Base-by-base conservation (phyloP, 2,797 vertebrate species). In the Cyclura pinguis region DNA sequence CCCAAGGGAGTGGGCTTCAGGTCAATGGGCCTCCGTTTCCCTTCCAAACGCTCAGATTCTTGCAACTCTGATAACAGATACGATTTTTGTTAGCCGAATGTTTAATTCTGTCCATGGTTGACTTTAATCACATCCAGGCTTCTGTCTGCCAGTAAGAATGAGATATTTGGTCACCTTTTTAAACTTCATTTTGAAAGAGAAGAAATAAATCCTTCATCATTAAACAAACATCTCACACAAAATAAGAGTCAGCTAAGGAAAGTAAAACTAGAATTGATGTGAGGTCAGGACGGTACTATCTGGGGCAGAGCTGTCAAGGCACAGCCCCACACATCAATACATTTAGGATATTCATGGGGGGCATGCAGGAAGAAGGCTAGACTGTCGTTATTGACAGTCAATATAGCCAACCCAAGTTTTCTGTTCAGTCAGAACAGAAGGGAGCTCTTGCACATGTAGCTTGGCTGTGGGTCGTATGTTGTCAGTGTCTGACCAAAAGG, bases 31-130 rank as follows among this genome's bases (percentile, higher is more conserved):
- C 95, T 95, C 94, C 92, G 94, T 96, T 96, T 98, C 98, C 97
- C 97, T 97, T 96, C 97, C 84, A 93, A 95, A 96, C 93, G 94
- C 96, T 97, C 97, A 95, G 93, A 94, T 97, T 96, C 97, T 95
- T 93, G 94, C 93, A 94, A 97, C 97, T 98, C 98, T 98, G 98
- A 96, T 96, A 97, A 97, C 95, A 97, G 97, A 98, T 97, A 97
- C 95, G 95, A 95, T 92, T 88, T 97, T 96, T 93, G 95, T 93
- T 94, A 92, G 88, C 47, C 7, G 91, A 91, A 89, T 22, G 69
- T 88, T 91, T 96, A 92, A 95, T 96, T 96, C 94, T 96, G 96
- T 84, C 93, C 87, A 92, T 93, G 94, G 94, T 95, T 95, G 38
- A 94, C 92, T 96, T 95, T 97, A 97, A 97, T 96, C 93, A 80